phyloP scores from a whole-genome alignment of 2,888 invertebrate genomes.

The Hymenopus coronatus region DNA sequence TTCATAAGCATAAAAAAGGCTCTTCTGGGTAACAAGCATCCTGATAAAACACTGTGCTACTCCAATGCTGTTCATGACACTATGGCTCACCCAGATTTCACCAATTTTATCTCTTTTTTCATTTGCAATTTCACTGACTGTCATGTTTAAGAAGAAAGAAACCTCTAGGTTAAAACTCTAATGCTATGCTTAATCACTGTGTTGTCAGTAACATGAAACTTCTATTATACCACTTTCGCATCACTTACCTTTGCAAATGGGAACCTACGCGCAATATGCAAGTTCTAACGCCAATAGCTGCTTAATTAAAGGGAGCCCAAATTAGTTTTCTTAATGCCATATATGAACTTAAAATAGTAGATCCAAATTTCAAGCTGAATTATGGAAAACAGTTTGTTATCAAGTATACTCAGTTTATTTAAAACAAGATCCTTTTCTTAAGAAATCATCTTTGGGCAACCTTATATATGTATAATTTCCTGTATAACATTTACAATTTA shows the following conservation, averaged over 20 bases:
- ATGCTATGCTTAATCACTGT: too few species aligned
- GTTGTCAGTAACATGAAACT: not conserved
- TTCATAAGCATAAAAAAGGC: too few species aligned
- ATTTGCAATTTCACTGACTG: too few species aligned
- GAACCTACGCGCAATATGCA: not conserved
- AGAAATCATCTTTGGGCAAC: not conserved
- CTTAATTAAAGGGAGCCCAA: not conserved
- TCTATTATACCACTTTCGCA: not conserved
- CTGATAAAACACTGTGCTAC: too few species aligned
- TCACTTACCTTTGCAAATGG: not conserved
- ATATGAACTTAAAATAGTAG: not conserved
- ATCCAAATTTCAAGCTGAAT: not conserved
- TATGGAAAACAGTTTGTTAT: too few species aligned
- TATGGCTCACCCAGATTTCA: too few species aligned
- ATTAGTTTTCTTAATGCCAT: not conserved
- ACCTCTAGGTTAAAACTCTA: too few species aligned
- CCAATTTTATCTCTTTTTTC: too few species aligned
- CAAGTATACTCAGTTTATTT: too few species aligned
- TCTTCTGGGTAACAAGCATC: too few species aligned
- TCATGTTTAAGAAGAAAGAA: too few species aligned
- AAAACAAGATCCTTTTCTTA: not conserved
- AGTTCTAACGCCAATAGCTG: not conserved
- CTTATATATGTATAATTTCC: not conserved
- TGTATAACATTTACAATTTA: not conserved
- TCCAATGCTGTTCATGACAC: too few species aligned